These are phyloP conservation scores for Dryocosmus kuriphilus DNA, from an alignment of 2,888 invertebrate species.

Conservation along the genomic window DNA sequence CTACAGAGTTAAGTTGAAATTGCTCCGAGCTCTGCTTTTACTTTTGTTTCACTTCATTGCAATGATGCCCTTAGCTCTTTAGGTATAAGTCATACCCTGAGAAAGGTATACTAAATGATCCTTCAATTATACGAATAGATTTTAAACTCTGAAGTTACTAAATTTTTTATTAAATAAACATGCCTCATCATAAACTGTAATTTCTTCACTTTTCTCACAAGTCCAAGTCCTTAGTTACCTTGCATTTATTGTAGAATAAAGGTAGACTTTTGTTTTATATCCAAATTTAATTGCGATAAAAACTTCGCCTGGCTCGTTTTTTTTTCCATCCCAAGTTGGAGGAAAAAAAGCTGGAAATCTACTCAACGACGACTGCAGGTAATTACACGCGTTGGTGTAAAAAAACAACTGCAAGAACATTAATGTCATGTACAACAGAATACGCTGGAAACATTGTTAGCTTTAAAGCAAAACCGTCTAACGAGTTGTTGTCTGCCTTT, in stretches of 20 bases:
- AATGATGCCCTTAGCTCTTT: background rate
- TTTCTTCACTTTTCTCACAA: too few relatives aligned
- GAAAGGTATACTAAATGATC: background rate
- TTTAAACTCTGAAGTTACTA: background rate
- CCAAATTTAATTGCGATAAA: background rate
- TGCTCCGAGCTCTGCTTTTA: background rate
- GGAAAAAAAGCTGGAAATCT: background rate
- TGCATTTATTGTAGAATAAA: too few relatives aligned
- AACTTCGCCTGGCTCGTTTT: background rate
- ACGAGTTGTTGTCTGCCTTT: constrained; percentile 32
- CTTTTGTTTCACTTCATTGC: background rate
- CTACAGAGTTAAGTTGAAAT: constrained; percentile 13
- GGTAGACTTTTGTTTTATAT: too few relatives aligned
- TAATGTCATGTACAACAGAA: constrained; percentile 28
- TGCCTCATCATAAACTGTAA: too few relatives aligned
- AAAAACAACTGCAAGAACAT: constrained; percentile 32
- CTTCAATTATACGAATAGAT: background rate
- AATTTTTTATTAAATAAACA: too few relatives aligned
- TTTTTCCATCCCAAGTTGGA: constrained; percentile 3
- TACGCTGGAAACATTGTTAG: constrained; percentile 12
- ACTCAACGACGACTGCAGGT: constrained; percentile 21
- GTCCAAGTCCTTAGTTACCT: too few relatives aligned
- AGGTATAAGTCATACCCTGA: background rate
- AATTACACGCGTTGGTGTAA: constrained; percentile 9
- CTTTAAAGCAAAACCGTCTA: constrained; percentile 23